These are phyloP conservation scores for Drosophila sturtevanti DNA, from an alignment of 1,140 invertebrate genomes.

Conservation along the genomic window DNA sequence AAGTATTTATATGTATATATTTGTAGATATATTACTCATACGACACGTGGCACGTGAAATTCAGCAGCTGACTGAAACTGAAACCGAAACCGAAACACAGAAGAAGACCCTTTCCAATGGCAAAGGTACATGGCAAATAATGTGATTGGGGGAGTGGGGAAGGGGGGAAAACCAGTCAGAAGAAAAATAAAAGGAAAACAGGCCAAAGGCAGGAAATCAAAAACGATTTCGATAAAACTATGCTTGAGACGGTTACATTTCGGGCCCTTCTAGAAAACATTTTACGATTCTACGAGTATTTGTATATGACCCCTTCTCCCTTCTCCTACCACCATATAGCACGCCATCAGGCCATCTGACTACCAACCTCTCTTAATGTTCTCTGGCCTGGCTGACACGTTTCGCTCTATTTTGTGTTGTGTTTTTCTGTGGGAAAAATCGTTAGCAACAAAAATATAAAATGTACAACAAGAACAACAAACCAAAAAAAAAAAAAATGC, in stretches of 20 bases:
- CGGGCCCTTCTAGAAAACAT: conserved; percentile 23
- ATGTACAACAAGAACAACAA: neutral
- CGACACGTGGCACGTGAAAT: conserved; percentile 68
- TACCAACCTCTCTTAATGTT: conserved; percentile 6
- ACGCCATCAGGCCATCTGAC: conserved; percentile 1
- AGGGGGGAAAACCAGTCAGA: conserved; percentile 21
- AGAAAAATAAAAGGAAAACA: conserved; percentile 27
- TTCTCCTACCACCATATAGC: neutral
- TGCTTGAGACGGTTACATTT: conserved; percentile 64
- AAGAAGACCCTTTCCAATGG: conserved; percentile 23
- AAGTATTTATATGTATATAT: neutral
- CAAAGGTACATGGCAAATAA: conserved; percentile 16
- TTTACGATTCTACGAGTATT: conserved; percentile 49
- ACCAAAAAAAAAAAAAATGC: conserved; percentile 52
- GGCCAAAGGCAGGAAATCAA: conserved; percentile 63
- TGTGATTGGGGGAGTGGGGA: too few relatives aligned
- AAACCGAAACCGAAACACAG: conserved; percentile 38
- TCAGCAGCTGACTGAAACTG: conserved; percentile 51
- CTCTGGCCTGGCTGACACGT: conserved; percentile 39
- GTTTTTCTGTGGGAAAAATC: conserved; percentile 69
- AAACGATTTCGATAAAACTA: conserved; percentile 56
- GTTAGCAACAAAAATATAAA: conserved; percentile 65
- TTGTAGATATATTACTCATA: conserved; percentile 54
- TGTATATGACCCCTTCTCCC: conserved; percentile 23
- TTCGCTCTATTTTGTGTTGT: conserved; percentile 39